These are phyloP conservation scores for Xenopus tropicalis DNA, from an alignment of 2,113 vertebrate species.

Conservation along the genomic window DNA sequence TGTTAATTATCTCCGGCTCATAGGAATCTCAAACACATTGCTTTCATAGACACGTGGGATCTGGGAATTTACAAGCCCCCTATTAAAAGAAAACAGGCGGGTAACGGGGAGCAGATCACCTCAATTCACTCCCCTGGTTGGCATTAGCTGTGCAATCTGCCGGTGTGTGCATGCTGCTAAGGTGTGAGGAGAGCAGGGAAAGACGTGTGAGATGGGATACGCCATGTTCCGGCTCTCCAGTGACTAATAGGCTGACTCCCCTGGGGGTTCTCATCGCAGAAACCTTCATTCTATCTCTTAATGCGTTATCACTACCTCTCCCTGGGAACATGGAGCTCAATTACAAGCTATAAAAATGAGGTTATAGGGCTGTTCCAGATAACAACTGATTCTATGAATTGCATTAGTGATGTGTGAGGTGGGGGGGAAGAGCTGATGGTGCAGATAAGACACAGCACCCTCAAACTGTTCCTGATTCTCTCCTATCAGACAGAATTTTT, in stretches of 20 bases:
- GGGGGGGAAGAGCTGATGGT: slow-evolving; percentile 55
- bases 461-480: not conserved
- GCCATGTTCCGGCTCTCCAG: not conserved
- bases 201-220: slow-evolving; percentile 2
- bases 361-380: not conserved
- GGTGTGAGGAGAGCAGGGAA: slow-evolving; percentile 1
- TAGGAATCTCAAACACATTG: not conserved
- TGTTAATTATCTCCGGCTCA: slow-evolving; percentile 1
- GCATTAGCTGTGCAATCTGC: not conserved
- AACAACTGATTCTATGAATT: slow-evolving; percentile 60
- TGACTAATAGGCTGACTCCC: not conserved
- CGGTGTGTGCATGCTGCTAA: not conserved
- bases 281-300: not conserved
- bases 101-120: not conserved
- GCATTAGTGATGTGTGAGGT: slow-evolving; percentile 63
- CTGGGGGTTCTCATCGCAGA: not conserved
- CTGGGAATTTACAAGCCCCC: not conserved
- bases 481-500: not conserved
- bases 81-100: not conserved
- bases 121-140: slow-evolving; percentile 7
- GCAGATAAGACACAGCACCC: slow-evolving; percentile 13
- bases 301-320: slow-evolving; percentile 6
- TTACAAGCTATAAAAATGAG: slow-evolving; percentile 12
- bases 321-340: not conserved
- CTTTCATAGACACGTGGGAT: not conserved